Percentiles rank a stretch among this genome's conserved stretches.
phyloP scores from a whole-genome alignment of 2,797 vertebrate genomes.

The Amphiprion clarkii region DNA sequence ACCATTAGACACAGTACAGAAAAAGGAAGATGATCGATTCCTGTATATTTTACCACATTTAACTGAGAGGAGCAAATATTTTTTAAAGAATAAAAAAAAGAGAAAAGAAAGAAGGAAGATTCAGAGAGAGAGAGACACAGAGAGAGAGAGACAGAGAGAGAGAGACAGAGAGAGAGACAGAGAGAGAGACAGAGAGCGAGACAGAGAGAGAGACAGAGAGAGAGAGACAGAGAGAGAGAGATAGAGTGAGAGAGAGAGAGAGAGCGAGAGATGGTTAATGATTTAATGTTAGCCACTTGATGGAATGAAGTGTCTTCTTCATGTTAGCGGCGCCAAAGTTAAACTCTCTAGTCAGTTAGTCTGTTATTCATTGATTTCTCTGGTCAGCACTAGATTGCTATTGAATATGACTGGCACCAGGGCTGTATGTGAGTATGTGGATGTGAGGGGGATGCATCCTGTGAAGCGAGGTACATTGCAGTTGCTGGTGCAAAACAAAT shows the following conservation, averaged over 20 bases:
- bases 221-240: not conserved
- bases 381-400: constrained; percentile 72
- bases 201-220: not conserved
- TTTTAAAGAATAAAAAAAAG: not conserved
- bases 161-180: not conserved
- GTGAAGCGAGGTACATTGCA: no score
- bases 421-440: constrained; percentile 5
- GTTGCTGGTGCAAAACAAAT: no score
- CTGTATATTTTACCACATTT: not conserved
- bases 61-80: not conserved
- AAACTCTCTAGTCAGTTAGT: constrained; percentile 75
- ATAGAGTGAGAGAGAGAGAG: not conserved
- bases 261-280: constrained; percentile 45
- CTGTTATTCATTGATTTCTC: constrained; percentile 77
- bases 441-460: constrained; percentile 1
- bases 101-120: not conserved
- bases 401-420: constrained; percentile 79
- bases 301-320: constrained; percentile 72
- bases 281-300: constrained; percentile 74
- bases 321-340: constrained; percentile 76
- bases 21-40: not conserved
- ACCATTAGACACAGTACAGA: not conserved
- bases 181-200: not conserved
- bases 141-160: not conserved
- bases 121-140: not conserved